A percentile compares a stretch with the other conserved stretches of the same genome.
phyloP scores from a whole-genome alignment of 2,888 invertebrate species.

The Pyrocoelia pectoralis region DNA sequence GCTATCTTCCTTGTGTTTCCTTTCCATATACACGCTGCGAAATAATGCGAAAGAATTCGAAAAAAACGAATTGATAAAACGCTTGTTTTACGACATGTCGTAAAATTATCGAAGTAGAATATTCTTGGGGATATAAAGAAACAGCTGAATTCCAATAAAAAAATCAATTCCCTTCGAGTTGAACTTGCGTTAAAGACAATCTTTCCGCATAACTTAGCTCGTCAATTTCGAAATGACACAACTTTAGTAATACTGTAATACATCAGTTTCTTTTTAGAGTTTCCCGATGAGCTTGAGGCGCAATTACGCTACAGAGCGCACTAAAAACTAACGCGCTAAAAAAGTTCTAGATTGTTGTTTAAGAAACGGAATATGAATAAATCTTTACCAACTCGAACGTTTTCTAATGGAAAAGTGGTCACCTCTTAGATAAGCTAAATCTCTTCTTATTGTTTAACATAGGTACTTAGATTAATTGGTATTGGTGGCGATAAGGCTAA shows the following conservation, averaged over 20 bases:
- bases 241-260: background rate
- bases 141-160: conserved; percentile 9
- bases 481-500: too few species aligned
- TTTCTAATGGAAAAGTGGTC: too few species aligned
- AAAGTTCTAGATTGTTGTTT: too few species aligned
- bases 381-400: too few species aligned
- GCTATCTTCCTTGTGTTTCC: background rate
- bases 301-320: too few species aligned
- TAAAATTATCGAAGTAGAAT: conserved; percentile 12
- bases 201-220: conserved; percentile 4
- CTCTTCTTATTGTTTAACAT: too few species aligned
- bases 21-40: background rate
- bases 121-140: conserved; percentile 2
- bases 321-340: too few species aligned
- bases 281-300: too few species aligned
- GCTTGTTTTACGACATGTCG: conserved; percentile 9
- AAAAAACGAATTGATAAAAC: conserved; percentile 2
- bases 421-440: too few species aligned
- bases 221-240: background rate
- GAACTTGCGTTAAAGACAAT: conserved; percentile 4
- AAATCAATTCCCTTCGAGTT: conserved; percentile 7
- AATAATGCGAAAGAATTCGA: background rate
- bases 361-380: too few species aligned
- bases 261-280: too few species aligned
- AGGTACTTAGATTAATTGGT: too few species aligned